Conservation (phyloP, 2,888 invertebrate genomes). For the Achlya flavicornis region DNA sequence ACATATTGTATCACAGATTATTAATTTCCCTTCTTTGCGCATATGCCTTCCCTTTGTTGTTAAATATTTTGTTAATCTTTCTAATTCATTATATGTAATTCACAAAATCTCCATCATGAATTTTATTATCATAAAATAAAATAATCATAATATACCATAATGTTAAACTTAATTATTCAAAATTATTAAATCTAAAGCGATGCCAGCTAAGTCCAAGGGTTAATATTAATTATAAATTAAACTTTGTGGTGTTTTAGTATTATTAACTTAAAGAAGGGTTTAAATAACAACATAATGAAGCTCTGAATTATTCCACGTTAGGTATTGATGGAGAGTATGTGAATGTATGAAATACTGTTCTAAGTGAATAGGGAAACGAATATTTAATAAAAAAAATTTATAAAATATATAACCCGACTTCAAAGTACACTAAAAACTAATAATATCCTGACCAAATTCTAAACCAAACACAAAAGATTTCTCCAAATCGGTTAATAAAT, state of each 20-base stretch:
- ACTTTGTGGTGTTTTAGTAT: conserved; percentile 5
- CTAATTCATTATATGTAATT: neutral
- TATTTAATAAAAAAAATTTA: neutral
- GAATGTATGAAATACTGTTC: neutral
- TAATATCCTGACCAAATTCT: no score
- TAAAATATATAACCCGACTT: no score
- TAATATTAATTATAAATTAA: conserved; percentile 4
- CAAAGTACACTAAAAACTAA: no score
- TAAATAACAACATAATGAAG: neutral
- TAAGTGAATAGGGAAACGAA: neutral
- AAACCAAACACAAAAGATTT: neutral
- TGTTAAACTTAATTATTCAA: neutral
- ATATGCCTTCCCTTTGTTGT: neutral
- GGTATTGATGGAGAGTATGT: neutral
- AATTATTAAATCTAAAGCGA: conserved; percentile 3
- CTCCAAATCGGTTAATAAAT: no score
- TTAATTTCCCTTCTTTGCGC: no score
- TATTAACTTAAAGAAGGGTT: conserved; percentile 3
- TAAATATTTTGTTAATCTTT: neutral
- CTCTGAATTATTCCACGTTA: neutral
- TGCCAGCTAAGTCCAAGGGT: neutral
- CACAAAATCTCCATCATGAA: neutral
- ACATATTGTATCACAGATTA: no score
- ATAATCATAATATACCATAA: no score
- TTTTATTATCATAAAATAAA: neutral